These are phyloP conservation scores for Stigmatopora nigra DNA, from an alignment of 2,113 vertebrate genomes.

Conservation along the genomic window DNA sequence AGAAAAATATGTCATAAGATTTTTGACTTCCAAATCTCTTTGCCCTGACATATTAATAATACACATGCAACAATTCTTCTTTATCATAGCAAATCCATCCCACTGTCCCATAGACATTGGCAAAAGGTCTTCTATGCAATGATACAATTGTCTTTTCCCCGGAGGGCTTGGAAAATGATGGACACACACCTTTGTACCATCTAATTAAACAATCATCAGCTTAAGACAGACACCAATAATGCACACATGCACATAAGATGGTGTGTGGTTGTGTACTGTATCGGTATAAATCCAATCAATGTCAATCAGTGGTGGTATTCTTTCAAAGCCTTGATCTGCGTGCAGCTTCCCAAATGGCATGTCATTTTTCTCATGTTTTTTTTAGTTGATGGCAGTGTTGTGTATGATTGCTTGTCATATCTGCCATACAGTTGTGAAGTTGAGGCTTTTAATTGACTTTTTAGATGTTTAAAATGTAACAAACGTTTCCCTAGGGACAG, in stretches of 20 bases:
- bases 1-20: too few species aligned
- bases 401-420: too few species aligned
- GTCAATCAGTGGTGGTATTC: neutral
- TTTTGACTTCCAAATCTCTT: neutral
- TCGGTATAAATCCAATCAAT: neutral
- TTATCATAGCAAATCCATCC: neutral
- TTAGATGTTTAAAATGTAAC: too few species aligned
- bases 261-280: neutral
- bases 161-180: conserved; percentile 30
- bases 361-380: neutral
- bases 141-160: conserved; percentile 22
- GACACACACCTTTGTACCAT: conserved; percentile 19
- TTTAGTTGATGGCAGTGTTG: too few species aligned
- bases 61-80: neutral
- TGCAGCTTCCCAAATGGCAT: neutral
- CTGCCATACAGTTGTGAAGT: too few species aligned
- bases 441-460: too few species aligned
- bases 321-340: neutral
- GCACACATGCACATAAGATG: neutral
- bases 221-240: conserved; percentile 16
- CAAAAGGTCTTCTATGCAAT: conserved; percentile 24
- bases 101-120: neutral
- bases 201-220: conserved; percentile 42
- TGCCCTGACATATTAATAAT: conserved; percentile 1
- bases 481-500: neutral